phyloP scores from a whole-genome alignment of 2,888 invertebrate genomes.

The Sepioteuthis lessoniana region DNA sequence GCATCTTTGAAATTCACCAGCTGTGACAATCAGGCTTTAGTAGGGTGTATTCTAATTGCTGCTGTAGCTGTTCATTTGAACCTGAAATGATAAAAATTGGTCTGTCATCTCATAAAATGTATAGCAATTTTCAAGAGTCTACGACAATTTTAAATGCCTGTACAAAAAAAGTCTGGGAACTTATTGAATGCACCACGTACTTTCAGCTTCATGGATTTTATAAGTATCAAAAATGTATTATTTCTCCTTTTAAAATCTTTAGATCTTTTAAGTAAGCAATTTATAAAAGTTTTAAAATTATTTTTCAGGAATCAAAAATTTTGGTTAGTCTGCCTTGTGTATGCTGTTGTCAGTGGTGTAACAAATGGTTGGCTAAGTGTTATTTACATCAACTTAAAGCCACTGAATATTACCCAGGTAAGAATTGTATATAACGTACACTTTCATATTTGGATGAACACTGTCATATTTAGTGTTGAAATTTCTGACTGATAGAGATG shows the following conservation, averaged over 20 bases:
- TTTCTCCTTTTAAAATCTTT: not conserved
- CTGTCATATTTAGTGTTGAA: not conserved
- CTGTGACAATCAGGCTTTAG: too few species aligned
- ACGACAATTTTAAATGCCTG: too few species aligned
- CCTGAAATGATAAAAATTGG: too few species aligned
- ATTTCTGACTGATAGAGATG: not conserved
- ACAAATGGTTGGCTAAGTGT: constrained; percentile 66
- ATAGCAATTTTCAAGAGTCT: too few species aligned
- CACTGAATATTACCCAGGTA: constrained; percentile 61
- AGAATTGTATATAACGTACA: not conserved
- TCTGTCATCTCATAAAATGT: too few species aligned
- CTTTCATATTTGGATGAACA: not conserved
- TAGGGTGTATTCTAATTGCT: too few species aligned
- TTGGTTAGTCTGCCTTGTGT: constrained; percentile 65
- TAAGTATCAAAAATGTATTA: not conserved
- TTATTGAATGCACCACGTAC: too few species aligned
- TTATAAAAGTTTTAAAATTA: not conserved
- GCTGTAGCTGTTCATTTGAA: too few species aligned
- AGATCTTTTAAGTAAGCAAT: not conserved
- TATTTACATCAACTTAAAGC: constrained; percentile 67
- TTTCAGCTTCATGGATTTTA: too few species aligned
- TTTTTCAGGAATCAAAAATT: constrained; percentile 59
- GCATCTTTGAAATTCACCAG: too few species aligned
- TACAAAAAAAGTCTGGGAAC: too few species aligned
- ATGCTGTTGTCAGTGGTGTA: constrained; percentile 62